Percentiles rank a stretch among this genome's conserved stretches.
phyloP scores from a whole-genome alignment of 2,888 invertebrate species.

The Sarcophaga subvicina region DNA sequence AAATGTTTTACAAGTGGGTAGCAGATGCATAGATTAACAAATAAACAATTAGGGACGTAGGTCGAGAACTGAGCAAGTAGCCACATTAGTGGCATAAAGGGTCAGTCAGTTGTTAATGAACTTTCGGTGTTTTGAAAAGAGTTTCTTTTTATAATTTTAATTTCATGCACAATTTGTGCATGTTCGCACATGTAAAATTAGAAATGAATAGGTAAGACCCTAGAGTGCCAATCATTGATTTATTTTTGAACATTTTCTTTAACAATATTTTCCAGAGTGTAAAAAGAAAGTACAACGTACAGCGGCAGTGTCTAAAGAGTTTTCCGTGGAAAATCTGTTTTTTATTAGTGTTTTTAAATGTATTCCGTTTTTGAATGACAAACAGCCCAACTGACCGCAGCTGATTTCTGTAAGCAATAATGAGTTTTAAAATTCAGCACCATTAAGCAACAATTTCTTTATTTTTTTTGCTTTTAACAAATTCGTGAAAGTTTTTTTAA shows the following conservation, averaged over 20 bases:
- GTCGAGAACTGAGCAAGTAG: neutral
- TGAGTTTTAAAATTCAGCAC: neutral
- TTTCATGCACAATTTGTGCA: too few relatives aligned
- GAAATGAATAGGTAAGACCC: too few relatives aligned
- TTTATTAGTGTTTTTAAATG: neutral
- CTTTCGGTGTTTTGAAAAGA: neutral
- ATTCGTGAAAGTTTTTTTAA: neutral
- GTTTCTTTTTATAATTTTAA: neutral
- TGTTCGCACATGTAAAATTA: too few relatives aligned
- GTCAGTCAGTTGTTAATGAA: neutral
- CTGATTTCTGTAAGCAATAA: neutral
- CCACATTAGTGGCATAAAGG: neutral
- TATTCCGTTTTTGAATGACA: neutral
- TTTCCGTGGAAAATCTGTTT: neutral
- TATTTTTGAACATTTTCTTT: neutral
- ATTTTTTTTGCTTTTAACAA: neutral
- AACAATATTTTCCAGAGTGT: too few relatives aligned
- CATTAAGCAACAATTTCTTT: neutral
- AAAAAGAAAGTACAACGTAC: too few relatives aligned
- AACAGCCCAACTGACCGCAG: too few relatives aligned
- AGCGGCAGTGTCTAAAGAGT: neutral
- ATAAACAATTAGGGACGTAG: neutral
- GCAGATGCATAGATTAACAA: neutral
- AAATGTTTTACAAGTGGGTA: constrained; percentile 45
- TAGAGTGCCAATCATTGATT: neutral